Conservation (phyloP, 2,888 invertebrate species). For the Lycophotia porphyrea region DNA sequence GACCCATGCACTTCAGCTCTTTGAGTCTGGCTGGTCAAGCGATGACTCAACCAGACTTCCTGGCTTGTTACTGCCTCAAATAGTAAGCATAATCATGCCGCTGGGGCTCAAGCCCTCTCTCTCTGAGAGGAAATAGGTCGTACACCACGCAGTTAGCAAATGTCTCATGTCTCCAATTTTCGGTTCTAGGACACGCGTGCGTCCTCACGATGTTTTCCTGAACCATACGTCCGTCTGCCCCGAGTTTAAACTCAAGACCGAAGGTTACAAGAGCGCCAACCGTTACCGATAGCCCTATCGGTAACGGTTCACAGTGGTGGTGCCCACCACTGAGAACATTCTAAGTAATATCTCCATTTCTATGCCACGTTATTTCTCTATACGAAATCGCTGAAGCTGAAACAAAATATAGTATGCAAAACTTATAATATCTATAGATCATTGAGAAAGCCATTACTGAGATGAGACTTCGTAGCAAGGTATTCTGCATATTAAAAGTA, state of each 20-base stretch:
- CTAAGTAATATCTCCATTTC: not conserved
- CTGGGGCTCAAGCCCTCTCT: too few relatives aligned
- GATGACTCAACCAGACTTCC: too few relatives aligned
- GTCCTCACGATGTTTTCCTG: not conserved
- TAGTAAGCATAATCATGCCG: not conserved
- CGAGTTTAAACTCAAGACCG: not conserved
- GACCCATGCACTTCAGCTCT: too few relatives aligned
- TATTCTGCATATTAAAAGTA: conserved; percentile 10
- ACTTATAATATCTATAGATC: conserved; percentile 17
- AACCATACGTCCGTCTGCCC: not conserved
- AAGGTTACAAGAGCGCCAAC: not conserved
- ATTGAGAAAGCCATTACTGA: conserved; percentile 43
- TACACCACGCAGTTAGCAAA: not conserved
- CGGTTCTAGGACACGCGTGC: not conserved
- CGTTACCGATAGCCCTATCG: too few relatives aligned
- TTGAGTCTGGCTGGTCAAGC: too few relatives aligned
- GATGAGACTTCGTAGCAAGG: conserved; percentile 44
- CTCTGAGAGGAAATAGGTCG: not conserved
- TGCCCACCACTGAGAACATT: not conserved
- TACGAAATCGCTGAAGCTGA: not conserved
- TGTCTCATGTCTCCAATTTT: not conserved
- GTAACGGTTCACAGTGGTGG: too few relatives aligned
- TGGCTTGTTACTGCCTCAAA: too few relatives aligned
- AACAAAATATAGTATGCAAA: conserved; percentile 5
- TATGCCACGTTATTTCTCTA: not conserved